Percentiles rank a stretch among this genome's conserved stretches.
phyloP scores from a whole-genome alignment of 1,140 invertebrate species.

The Cyclargus thomasi region DNA sequence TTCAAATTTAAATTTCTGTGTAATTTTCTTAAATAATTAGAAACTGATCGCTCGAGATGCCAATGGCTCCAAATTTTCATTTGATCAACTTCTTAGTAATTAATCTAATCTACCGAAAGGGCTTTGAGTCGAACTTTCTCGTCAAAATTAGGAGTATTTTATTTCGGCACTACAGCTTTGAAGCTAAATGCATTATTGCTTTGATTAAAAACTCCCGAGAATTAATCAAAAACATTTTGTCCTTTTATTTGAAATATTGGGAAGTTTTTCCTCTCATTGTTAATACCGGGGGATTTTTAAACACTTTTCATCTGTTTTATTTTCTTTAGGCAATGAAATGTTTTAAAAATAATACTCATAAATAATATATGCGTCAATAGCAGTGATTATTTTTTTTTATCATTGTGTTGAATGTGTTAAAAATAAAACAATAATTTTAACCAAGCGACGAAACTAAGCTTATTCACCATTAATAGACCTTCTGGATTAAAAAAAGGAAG shows the following conservation, averaged over 20 bases:
- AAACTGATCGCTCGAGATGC: background rate
- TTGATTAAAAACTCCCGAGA: background rate
- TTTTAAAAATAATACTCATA: no score
- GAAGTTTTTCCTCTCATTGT: background rate
- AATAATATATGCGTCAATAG: no score
- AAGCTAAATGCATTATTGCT: background rate
- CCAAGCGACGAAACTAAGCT: no score
- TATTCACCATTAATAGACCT: no score
- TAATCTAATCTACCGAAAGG: background rate
- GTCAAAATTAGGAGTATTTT: background rate
- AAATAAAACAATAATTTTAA: no score
- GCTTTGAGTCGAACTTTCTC: background rate
- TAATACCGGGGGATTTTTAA: background rate
- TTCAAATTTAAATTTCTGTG: background rate
- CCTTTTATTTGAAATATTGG: background rate
- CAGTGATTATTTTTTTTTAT: no score
- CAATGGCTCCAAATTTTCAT: background rate
- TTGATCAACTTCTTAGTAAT: conserved; percentile 1
- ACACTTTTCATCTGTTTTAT: no score
- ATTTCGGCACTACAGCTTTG: background rate
- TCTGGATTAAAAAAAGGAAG: no score
- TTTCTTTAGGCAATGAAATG: no score
- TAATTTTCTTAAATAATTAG: background rate
- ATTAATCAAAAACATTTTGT: background rate
- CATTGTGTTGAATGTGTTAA: no score